phyloP scores from a whole-genome alignment of 2,888 invertebrate species.

The Rhagophthalmus giganteus region DNA sequence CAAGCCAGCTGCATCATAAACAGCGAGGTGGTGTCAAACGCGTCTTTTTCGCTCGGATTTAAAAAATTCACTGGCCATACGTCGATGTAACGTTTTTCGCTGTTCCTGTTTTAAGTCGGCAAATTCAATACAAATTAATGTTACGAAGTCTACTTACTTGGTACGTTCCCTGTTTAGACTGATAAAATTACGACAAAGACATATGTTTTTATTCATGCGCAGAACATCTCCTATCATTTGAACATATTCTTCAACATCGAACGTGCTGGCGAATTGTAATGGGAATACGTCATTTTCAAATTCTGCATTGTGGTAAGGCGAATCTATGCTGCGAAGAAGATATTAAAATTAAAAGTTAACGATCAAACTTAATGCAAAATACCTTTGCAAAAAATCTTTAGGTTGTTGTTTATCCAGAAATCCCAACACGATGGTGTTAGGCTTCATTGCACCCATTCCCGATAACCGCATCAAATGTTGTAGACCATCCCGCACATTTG shows the following conservation, averaged over 20 bases:
- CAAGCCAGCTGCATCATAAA: conserved; percentile 97
- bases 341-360: neutral
- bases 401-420: conserved; percentile 82
- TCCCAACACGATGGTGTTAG: conserved; percentile 94
- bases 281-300: conserved; percentile 64
- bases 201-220: conserved; percentile 92
- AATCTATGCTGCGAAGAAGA: conserved; percentile 56
- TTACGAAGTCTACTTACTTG: conserved; percentile 60
- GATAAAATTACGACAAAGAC: conserved; percentile 90
- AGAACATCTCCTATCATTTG: conserved; percentile 85
- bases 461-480: conserved; percentile 89
- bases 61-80: conserved; percentile 97
- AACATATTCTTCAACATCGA: conserved; percentile 68
- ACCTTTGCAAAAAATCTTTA: conserved; percentile 78
- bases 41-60: conserved; percentile 72
- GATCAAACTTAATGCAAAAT: too few relatives aligned
- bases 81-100: conserved; percentile 80
- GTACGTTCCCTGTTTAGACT: conserved; percentile 76
- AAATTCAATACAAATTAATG: too few relatives aligned
- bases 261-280: conserved; percentile 49
- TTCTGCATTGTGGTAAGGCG: conserved; percentile 63
- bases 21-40: conserved; percentile 87
- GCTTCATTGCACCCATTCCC: conserved; percentile 99
- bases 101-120: conserved; percentile 56
- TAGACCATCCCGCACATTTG: conserved; percentile 84